A percentile compares a stretch with the other conserved stretches of the same genome.
phyloP scores from a whole-genome alignment of 1,140 invertebrate genomes.

The Acyrthosiphon pisum region DNA sequence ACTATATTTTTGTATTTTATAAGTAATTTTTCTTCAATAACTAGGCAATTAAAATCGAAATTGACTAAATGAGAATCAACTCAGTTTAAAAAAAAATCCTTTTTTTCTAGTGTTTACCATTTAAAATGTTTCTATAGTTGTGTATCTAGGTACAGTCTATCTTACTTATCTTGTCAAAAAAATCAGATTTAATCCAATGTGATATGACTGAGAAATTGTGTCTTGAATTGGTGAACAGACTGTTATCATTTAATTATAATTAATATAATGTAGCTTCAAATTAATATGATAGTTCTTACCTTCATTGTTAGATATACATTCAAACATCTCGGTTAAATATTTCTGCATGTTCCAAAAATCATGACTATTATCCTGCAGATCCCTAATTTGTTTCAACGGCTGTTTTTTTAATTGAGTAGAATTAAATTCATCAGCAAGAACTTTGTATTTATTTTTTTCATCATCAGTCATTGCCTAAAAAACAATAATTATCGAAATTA shows the following conservation, averaged over 20 bases:
- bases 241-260: background rate
- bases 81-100: no score
- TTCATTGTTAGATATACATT: background rate
- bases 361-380: background rate
- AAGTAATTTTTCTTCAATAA: no score
- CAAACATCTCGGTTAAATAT: background rate
- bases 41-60: no score
- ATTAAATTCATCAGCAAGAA: background rate
- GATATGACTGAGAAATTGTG: background rate
- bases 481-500: background rate
- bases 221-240: background rate
- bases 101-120: no score
- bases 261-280: background rate
- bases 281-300: conserved; percentile 2
- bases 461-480: background rate
- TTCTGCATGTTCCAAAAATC: background rate
- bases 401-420: background rate
- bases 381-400: background rate
- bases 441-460: conserved; percentile 26
- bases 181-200: background rate
- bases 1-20: no score
- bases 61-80: no score
- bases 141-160: no score
- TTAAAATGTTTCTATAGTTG: no score
- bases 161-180: background rate